Evolutionary conservation across 1,140 invertebrate species (phyloP).

Genomic region (Sweltsa coloradensis): DNA sequence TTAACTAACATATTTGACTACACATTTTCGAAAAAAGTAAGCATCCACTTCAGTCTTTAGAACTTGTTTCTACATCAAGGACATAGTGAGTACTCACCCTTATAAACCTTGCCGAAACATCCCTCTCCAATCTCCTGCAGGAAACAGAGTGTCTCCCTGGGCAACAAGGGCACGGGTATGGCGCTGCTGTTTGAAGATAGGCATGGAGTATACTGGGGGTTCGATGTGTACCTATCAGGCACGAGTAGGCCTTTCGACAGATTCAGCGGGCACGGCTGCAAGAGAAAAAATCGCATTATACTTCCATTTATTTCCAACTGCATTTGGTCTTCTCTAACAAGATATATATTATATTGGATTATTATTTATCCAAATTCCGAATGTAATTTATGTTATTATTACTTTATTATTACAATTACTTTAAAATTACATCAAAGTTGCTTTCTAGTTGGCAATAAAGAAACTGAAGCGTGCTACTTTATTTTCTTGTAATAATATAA

Average conservation of each 20-base stretch:
- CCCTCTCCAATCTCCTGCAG: slow-evolving; percentile 76
- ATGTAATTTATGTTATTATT: no score
- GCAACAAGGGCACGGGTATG: slow-evolving; percentile 44
- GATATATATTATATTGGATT: not conserved
- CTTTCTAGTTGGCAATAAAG: not conserved
- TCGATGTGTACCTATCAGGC: slow-evolving; percentile 58
- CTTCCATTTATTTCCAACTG: not conserved
- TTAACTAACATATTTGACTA: no score
- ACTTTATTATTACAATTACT: not conserved
- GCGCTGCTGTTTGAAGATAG: slow-evolving; percentile 22
- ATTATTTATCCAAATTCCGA: no score
- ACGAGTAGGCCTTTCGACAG: slow-evolving; percentile 46
- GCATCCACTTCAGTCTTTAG: no score
- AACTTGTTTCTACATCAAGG: not conserved
- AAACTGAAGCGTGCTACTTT: not conserved
- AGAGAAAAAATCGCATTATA: not conserved
- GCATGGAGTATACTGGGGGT: slow-evolving; percentile 59
- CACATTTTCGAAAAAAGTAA: no score
- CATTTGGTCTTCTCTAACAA: not conserved
- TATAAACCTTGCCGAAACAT: slow-evolving; percentile 84
- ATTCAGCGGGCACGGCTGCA: slow-evolving; percentile 36
- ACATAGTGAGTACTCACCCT: slow-evolving; percentile 45
- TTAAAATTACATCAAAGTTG: not conserved
- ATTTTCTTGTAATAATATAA: not conserved
- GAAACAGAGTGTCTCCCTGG: slow-evolving; percentile 47